Evolutionary conservation across 2,113 vertebrate genomes (phyloP), one percentile per base, ranked within the genome.

Genomic region (Pterophyllum scalare): DNA sequence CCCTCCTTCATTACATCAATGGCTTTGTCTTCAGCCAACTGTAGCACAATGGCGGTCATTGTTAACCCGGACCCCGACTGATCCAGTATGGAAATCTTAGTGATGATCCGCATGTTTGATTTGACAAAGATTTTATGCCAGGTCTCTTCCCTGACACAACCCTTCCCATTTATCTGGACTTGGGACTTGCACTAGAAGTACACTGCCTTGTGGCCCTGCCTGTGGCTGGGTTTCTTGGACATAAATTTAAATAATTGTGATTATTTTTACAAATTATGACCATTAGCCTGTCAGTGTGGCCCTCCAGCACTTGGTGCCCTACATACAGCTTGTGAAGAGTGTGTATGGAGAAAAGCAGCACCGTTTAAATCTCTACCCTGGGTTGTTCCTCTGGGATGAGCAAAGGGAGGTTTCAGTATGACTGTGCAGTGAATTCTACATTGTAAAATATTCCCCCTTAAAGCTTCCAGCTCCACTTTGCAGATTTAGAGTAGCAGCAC

Each of bases 251-350:
- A 72, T 72, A 72, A 54, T 72, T 28, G 20, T 54, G 46, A 72
- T 72, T 54, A 72, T 72, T 72, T 33, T 54, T 72, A 54, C 46
- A 72, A 72, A 72, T 72, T 72, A 72, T 72, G 46, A 72, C 46
- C 67, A 72, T 72, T 72, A 72, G 67, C 46, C 52, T 72, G 67
- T 72, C 26, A 54, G 10, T 54, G 46, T 54, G 67, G 6, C 26
- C 65, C 65, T 70, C 24, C 17, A 52, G 43, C 65, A 52, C 43
- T 70, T 49, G 10, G 43, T 70, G 65, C 43, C 65, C 65, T 70
- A 70, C 65, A 70, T 70, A 31, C 65, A 52, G 43, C 49, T 52
- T 70, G 24, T 52, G 24, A 70, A 70, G 65, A 70, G 65, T 13
- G 43, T 52, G 10, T 52, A 31, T 52, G 20, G 13, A 52, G 43